Evolutionary conservation across 1,140 invertebrate species (phyloP).

Genomic region (Alviniconcha marisindica): DNA sequence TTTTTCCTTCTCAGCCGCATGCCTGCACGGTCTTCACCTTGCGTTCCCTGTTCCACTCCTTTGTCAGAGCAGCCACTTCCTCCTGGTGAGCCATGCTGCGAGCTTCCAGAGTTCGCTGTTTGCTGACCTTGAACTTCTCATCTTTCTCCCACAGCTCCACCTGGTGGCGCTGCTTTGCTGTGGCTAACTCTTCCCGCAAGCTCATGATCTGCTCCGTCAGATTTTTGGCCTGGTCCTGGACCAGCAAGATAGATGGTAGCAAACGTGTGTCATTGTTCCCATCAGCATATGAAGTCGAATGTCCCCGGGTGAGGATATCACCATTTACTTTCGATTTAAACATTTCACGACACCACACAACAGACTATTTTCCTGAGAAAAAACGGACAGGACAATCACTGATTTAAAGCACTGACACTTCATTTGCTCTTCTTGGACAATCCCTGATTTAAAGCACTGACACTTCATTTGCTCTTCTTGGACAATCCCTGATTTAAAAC

Average conservation of each 20-base stretch:
- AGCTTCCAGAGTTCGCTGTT: slow-evolving; percentile 60
- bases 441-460: too few relatives aligned
- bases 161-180: slow-evolving; percentile 64
- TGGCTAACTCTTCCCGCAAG: slow-evolving; percentile 57
- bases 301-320: too few relatives aligned
- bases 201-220: slow-evolving; percentile 56
- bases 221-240: slow-evolving; percentile 75
- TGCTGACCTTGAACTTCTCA: slow-evolving; percentile 57
- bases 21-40: slow-evolving; percentile 73
- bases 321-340: too few relatives aligned
- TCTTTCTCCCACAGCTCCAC: slow-evolving; percentile 77
- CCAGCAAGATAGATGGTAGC: not conserved
- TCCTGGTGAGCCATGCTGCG: slow-evolving; percentile 75
- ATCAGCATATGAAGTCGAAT: not conserved
- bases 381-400: not conserved
- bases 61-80: slow-evolving; percentile 77
- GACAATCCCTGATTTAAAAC: too few relatives aligned
- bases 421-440: too few relatives aligned
- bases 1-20: not conserved
- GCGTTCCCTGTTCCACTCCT: slow-evolving; percentile 80
- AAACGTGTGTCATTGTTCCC: not conserved
- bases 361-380: not conserved
- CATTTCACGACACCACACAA: too few relatives aligned
- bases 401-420: too few relatives aligned
- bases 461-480: too few relatives aligned